Conservation (phyloP, 2,888 invertebrate species). For the Plagiodera versicolora region DNA sequence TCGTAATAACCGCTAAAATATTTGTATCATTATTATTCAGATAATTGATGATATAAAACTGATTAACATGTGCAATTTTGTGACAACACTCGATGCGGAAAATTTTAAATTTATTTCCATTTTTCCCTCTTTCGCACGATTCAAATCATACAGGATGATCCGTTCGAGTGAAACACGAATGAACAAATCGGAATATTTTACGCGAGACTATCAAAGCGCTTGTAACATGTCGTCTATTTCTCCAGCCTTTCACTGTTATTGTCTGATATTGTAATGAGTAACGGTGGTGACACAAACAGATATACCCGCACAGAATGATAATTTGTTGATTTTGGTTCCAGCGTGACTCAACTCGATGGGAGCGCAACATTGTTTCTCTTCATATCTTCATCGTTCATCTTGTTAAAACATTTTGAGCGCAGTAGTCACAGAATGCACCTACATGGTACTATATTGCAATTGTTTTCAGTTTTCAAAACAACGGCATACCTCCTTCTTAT, state of each 20-base stretch:
- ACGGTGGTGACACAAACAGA: conserved; percentile 42
- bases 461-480: not conserved
- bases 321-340: conserved; percentile 28
- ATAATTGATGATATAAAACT: no score
- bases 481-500: no score
- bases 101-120: no score
- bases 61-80: no score
- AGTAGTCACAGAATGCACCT: not conserved
- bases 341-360: conserved; percentile 5
- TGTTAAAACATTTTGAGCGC: not conserved
- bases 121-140: no score
- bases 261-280: conserved; percentile 38
- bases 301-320: conserved; percentile 38
- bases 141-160: no score
- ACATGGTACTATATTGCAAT: not conserved
- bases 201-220: conserved; percentile 1
- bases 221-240: conserved; percentile 27
- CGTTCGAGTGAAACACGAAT: no score
- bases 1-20: no score
- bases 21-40: no score
- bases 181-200: no score
- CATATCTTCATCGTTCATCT: conserved; percentile 5
- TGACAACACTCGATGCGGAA: no score
- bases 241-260: conserved; percentile 39
- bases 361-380: conserved; percentile 1